These are phyloP conservation scores for Todus mexicanus DNA, from an alignment of 2,797 vertebrate genomes.

Conservation along the genomic window DNA sequence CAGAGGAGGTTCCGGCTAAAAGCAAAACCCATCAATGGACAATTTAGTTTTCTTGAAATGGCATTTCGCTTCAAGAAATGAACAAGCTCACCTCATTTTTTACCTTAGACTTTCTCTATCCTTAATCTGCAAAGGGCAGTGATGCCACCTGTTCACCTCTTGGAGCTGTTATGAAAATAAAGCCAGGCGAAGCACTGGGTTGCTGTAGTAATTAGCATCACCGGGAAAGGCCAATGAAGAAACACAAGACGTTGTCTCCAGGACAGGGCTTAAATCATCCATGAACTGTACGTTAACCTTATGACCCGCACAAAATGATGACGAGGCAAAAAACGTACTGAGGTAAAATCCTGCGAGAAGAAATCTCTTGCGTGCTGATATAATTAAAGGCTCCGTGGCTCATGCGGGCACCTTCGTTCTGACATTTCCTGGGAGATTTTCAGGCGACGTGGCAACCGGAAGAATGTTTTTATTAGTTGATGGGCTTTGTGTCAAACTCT, in stretches of 20 bases:
- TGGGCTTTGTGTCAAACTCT: not conserved
- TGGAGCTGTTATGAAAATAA: not conserved
- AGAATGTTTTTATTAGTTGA: slow-evolving; percentile 18
- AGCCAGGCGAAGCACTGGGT: not conserved
- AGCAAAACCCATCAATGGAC: not conserved
- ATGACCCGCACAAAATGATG: not conserved
- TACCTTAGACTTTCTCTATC: not conserved
- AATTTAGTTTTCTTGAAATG: not conserved
- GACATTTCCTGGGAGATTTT: not conserved
- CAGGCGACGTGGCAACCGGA: not conserved
- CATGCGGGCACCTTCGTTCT: not conserved
- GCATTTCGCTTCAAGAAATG: not conserved
- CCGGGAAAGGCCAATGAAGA: not conserved
- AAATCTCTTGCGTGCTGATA: not conserved
- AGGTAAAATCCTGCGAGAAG: not conserved
- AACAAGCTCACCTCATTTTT: not conserved
- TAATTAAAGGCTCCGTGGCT: not conserved
- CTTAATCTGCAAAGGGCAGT: not conserved
- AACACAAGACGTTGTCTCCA: not conserved
- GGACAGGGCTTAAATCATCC: not conserved
- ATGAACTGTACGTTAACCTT: not conserved
- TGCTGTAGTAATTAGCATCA: slow-evolving; percentile 6
- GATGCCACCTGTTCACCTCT: not conserved
- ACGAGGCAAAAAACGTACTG: not conserved
- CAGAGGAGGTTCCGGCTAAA: not conserved